phyloP scores from a whole-genome alignment of 1,140 invertebrate genomes.

The Drosophila pandora region DNA sequence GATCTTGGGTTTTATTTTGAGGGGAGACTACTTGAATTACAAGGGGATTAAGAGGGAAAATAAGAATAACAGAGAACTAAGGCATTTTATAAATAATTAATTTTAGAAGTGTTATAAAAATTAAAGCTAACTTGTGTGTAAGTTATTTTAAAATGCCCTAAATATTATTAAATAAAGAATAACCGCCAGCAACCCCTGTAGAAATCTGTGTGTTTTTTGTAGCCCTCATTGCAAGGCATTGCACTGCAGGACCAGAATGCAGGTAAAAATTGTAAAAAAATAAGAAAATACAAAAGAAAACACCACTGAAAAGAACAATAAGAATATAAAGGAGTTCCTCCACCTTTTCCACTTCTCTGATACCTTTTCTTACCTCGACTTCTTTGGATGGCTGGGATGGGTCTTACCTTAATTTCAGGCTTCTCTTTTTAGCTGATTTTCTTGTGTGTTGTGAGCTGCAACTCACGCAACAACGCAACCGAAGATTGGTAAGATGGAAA shows the following conservation, averaged over 20 bases:
- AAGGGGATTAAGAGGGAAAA: background rate
- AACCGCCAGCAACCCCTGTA: background rate
- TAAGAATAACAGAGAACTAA: no score
- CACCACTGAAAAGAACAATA: constrained; percentile 51
- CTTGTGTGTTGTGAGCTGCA: constrained; percentile 7
- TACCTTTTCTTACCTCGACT: constrained; percentile 3
- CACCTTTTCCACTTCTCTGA: constrained; percentile 6
- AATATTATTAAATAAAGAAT: background rate
- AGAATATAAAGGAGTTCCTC: constrained; percentile 16
- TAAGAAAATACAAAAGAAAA: constrained; percentile 24
- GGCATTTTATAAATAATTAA: no score
- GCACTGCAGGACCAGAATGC: background rate
- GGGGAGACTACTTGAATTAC: constrained; percentile 2
- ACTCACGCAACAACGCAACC: constrained; percentile 51
- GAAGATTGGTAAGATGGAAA: constrained; percentile 24
- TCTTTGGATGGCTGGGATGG: background rate
- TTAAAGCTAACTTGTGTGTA: background rate
- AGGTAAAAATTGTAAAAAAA: constrained; percentile 17
- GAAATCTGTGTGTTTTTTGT: background rate
- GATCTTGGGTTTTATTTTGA: background rate
- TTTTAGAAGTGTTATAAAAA: background rate
- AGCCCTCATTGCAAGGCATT: background rate
- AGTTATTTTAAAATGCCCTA: background rate
- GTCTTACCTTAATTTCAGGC: constrained; percentile 1
- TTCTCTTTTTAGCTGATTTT: constrained; percentile 1